These are phyloP conservation scores for Sinocyclocheilus grahami DNA, from an alignment of 2,113 vertebrate species.

Conservation along the genomic window DNA sequence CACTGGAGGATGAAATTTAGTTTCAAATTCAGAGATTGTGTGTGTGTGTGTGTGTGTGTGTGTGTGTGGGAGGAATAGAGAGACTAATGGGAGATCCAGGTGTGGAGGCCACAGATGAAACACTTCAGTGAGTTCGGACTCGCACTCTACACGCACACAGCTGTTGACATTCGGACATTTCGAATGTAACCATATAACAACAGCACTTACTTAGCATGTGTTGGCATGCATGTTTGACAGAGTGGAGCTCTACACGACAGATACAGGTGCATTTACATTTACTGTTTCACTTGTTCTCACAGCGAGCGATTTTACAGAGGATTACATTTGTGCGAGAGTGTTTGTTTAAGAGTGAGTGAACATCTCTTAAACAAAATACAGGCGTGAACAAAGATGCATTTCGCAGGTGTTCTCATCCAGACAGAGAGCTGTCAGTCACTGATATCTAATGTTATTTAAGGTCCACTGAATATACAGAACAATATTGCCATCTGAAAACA, in stretches of 20 bases:
- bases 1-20: neutral
- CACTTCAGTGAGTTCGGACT: neutral
- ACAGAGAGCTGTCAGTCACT: neutral
- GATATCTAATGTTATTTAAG: neutral
- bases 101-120: constrained; percentile 23
- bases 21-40: neutral
- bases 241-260: neutral
- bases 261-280: constrained; percentile 11
- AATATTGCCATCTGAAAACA: neutral
- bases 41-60: neutral
- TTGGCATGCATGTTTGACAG: constrained; percentile 23
- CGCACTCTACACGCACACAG: neutral
- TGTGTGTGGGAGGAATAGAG: constrained; percentile 3
- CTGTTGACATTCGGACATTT: constrained; percentile 29
- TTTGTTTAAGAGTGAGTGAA: constrained; percentile 21
- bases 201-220: constrained; percentile 18
- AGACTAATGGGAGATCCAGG: constrained; percentile 30
- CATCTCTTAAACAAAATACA: constrained; percentile 24
- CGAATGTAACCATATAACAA: neutral
- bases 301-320: neutral
- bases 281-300: neutral
- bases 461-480: neutral
- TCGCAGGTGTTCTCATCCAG: constrained; percentile 9
- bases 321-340: neutral
- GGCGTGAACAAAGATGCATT: neutral